Evolutionary conservation across 2,888 invertebrate genomes (phyloP).

Genomic region (Penaeus monodon): DNA sequence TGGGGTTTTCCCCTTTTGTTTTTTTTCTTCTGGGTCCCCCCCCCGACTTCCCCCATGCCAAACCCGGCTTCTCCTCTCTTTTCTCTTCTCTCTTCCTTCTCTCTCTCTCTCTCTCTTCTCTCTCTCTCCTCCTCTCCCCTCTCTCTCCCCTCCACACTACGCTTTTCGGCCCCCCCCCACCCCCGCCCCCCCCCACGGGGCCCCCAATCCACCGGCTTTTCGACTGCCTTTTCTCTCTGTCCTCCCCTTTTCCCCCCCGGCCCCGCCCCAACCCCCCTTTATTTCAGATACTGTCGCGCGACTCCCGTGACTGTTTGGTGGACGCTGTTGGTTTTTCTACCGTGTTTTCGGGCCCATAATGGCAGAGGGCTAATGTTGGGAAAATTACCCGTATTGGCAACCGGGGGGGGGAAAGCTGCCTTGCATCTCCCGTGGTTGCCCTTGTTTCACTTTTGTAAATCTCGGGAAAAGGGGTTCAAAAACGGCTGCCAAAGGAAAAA

Average conservation of each 20-base stretch:
- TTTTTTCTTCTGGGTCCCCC: too few species aligned
- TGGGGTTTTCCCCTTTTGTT: neutral
- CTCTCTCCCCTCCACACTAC: neutral
- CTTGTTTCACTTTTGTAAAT: slow-evolving; percentile 49
- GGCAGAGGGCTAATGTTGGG: slow-evolving; percentile 73
- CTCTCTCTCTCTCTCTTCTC: slow-evolving; percentile 27
- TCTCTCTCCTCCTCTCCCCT: neutral
- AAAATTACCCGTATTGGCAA: slow-evolving; percentile 70
- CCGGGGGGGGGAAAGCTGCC: slow-evolving; percentile 25
- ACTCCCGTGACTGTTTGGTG: slow-evolving; percentile 60
- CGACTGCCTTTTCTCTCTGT: neutral
- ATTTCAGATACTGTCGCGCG: slow-evolving; percentile 59
- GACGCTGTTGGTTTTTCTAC: slow-evolving; percentile 71
- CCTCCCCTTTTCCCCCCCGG: neutral
- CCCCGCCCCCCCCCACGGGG: neutral
- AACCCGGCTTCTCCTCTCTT: neutral
- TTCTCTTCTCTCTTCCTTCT: slow-evolving; percentile 34
- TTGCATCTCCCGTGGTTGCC: slow-evolving; percentile 53
- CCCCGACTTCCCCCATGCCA: neutral
- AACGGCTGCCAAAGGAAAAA: slow-evolving; percentile 32
- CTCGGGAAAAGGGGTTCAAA: neutral
- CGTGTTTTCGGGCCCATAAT: slow-evolving; percentile 73
- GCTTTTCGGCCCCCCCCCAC: neutral
- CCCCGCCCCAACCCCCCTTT: slow-evolving; percentile 44
- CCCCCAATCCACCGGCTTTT: neutral